phyloP scores from a whole-genome alignment of 1,140 invertebrate species.

The Ericerus pela region DNA sequence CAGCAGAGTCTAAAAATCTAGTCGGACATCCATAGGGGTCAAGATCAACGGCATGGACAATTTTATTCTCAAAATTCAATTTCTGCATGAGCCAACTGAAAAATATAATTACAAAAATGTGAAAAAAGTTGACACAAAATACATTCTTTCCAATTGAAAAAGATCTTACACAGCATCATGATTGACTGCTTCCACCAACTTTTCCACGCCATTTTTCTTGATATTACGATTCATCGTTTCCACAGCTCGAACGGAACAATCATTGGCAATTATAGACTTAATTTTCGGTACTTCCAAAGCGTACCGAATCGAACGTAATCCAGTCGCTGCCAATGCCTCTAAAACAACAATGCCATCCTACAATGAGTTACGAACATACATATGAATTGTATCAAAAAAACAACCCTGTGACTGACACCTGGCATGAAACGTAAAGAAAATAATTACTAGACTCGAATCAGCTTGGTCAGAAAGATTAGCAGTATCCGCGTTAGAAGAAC shows the following conservation, averaged over 20 bases:
- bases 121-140: background rate
- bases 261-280: constrained; percentile 79
- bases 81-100: background rate
- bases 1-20: constrained; percentile 81
- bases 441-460: background rate
- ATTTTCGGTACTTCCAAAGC: constrained; percentile 81
- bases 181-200: constrained; percentile 54
- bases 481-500: background rate
- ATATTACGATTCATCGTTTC: constrained; percentile 74
- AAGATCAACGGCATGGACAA: constrained; percentile 65
- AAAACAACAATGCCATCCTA: constrained; percentile 55
- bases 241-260: constrained; percentile 76
- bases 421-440: background rate
- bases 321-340: constrained; percentile 90
- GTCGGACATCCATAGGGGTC: constrained; percentile 96
- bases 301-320: constrained; percentile 87
- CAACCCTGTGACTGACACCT: background rate
- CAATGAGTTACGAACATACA: constrained; percentile 4
- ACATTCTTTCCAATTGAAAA: background rate
- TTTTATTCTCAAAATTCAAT: background rate
- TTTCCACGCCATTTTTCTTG: constrained; percentile 54
- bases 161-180: constrained; percentile 64
- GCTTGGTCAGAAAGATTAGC: background rate
- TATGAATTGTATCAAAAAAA: background rate
- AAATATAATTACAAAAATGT: background rate